Percentiles rank a stretch among this genome's conserved stretches.
Conservation (phyloP, 2,113 vertebrate genomes). For the Myxocyprinus asiaticus region DNA sequence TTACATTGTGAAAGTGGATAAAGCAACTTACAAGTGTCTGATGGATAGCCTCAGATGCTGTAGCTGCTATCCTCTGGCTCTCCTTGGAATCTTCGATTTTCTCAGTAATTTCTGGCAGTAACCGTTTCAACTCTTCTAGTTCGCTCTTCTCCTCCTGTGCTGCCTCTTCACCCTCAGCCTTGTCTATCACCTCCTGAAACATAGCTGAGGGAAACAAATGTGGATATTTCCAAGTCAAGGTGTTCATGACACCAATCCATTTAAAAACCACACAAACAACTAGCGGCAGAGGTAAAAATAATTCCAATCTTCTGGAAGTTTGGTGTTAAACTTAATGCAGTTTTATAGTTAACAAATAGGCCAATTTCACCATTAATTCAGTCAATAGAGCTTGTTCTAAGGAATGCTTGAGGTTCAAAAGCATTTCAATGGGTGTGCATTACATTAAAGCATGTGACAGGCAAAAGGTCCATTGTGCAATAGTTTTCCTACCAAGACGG, state of each 20-base stretch:
- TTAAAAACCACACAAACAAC: too few species aligned
- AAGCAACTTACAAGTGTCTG: slow-evolving; percentile 86
- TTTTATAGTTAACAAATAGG: too few species aligned
- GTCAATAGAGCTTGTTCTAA: too few species aligned
- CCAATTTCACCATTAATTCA: too few species aligned
- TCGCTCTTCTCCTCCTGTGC: slow-evolving; percentile 75
- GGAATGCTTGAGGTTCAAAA: too few species aligned
- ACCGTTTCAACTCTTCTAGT: slow-evolving; percentile 86
- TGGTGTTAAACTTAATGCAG: too few species aligned
- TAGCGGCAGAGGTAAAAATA: too few species aligned
- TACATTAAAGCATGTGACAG: too few species aligned
- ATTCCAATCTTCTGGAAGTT: too few species aligned
- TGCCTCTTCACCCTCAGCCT: slow-evolving; percentile 70
- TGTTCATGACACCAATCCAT: too few species aligned
- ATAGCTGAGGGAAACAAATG: slow-evolving; percentile 57
- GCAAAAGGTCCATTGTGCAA: neutral
- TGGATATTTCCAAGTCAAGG: too few species aligned
- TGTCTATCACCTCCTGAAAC: slow-evolving; percentile 79
- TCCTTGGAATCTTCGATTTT: slow-evolving; percentile 96
- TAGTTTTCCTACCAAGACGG: slow-evolving; percentile 79
- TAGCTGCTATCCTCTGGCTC: slow-evolving; percentile 82
- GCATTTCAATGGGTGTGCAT: too few species aligned
- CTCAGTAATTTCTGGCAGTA: slow-evolving; percentile 92
- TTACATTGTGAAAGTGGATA: neutral
- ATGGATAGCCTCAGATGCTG: slow-evolving; percentile 86